These are phyloP conservation scores for Mastomys coucha DNA, from an alignment of 2,113 vertebrate species.

Conservation along the genomic window DNA sequence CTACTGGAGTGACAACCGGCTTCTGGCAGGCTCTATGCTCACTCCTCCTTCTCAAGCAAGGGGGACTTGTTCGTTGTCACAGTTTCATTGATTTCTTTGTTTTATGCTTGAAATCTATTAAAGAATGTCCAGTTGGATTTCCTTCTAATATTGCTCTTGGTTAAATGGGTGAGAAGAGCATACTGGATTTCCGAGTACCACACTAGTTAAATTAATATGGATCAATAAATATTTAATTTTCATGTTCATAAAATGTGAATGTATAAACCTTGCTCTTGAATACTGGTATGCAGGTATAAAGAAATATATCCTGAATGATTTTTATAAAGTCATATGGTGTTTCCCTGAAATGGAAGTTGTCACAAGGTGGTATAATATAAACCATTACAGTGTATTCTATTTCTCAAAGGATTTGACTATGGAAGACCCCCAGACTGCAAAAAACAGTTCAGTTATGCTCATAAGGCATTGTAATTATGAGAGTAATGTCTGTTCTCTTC, in stretches of 20 bases:
- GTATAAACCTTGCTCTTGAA: not conserved
- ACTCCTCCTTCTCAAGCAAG: conserved; percentile 81
- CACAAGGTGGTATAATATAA: not conserved
- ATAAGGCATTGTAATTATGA: conserved; percentile 57
- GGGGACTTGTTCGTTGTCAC: conserved; percentile 81
- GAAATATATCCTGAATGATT: conserved; percentile 5
- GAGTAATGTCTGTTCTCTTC: conserved; percentile 22
- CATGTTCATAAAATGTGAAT: conserved; percentile 25
- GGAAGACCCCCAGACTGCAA: conserved; percentile 21
- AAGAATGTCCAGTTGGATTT: conserved; percentile 85
- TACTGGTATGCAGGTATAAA: not conserved
- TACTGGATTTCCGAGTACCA: conserved; percentile 80
- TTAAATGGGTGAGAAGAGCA: conserved; percentile 80
- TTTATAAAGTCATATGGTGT: conserved; percentile 21
- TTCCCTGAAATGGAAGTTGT: conserved; percentile 22
- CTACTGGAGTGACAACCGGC: conserved; percentile 75
- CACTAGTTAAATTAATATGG: conserved; percentile 85
- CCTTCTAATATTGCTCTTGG: conserved; percentile 83
- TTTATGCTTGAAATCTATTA: conserved; percentile 86
- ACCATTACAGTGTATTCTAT: conserved; percentile 30
- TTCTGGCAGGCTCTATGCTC: conserved; percentile 81
- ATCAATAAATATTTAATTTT: conserved; percentile 81
- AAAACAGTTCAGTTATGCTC: conserved; percentile 37
- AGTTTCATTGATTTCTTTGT: conserved; percentile 85
- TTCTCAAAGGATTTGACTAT: conserved; percentile 51